Conservation (phyloP, 2,888 invertebrate species). For the Eupithecia pulchellata region DNA sequence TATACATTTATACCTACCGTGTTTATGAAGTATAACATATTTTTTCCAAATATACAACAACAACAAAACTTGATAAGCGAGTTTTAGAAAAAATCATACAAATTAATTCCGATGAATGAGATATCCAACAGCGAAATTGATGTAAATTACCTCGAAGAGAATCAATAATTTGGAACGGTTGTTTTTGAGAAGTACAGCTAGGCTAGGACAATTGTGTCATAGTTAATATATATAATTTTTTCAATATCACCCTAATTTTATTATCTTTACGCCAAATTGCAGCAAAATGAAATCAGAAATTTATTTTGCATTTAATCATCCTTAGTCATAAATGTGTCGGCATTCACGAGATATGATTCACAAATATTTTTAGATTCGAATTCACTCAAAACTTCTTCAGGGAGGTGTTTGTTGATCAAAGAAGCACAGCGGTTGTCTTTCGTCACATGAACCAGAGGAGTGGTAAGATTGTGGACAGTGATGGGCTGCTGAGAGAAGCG, state of each 20-base stretch:
- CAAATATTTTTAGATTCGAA: slow-evolving; percentile 61
- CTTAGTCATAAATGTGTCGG: slow-evolving; percentile 49
- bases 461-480: slow-evolving; percentile 48
- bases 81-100: too few relatives aligned
- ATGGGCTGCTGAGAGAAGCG: slow-evolving; percentile 50
- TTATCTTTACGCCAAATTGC: neutral
- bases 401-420: slow-evolving; percentile 59
- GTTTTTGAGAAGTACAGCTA: too few relatives aligned
- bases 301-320: neutral
- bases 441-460: slow-evolving; percentile 29
- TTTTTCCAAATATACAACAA: too few relatives aligned
- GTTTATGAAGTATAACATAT: too few relatives aligned
- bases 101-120: too few relatives aligned
- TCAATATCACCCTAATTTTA: neutral
- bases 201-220: neutral
- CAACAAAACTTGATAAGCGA: too few relatives aligned
- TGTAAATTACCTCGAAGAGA: too few relatives aligned
- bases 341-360: slow-evolving; percentile 56
- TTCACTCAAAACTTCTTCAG: slow-evolving; percentile 47
- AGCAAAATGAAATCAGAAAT: neutral
- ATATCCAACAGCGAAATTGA: too few relatives aligned
- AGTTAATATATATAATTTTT: neutral
- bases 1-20: too few relatives aligned
- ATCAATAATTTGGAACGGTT: too few relatives aligned
- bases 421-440: slow-evolving; percentile 47